These are phyloP conservation scores for Cepaea hortensis DNA, from an alignment of 2,888 invertebrate genomes.

Conservation along the genomic window DNA sequence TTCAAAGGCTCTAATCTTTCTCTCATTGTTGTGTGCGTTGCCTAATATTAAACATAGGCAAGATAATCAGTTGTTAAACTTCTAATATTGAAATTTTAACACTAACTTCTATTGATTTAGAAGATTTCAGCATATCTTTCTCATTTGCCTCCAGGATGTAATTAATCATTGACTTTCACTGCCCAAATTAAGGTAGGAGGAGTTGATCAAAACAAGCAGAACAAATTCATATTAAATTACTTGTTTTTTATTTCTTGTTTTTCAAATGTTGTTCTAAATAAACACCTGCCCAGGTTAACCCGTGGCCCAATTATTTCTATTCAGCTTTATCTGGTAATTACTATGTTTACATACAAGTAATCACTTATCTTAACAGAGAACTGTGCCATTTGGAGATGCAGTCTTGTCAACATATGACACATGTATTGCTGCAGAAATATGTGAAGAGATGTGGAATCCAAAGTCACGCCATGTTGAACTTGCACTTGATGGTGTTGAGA, in stretches of 20 bases:
- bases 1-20: too few species aligned
- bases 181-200: too few species aligned
- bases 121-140: not conserved
- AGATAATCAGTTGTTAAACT: too few species aligned
- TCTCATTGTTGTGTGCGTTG: too few species aligned
- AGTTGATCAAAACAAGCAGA: too few species aligned
- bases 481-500: slow-evolving; percentile 94
- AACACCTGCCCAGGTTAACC: not conserved
- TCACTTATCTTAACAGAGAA: slow-evolving; percentile 75
- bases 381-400: slow-evolving; percentile 95
- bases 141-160: not conserved
- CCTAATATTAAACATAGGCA: too few species aligned
- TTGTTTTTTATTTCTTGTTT: too few species aligned
- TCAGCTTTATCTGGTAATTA: not conserved
- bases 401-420: slow-evolving; percentile 94
- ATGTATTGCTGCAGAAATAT: slow-evolving; percentile 96
- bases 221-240: too few species aligned
- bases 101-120: not conserved
- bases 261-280: too few species aligned
- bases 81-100: too few species aligned
- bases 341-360: not conserved
- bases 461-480: slow-evolving; percentile 89
- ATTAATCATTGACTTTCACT: not conserved
- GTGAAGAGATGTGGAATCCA: slow-evolving; percentile 98
- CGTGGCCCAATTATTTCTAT: not conserved